phyloP scores from a whole-genome alignment of 2,113 vertebrate genomes.

The Lepisosteus osseus region DNA sequence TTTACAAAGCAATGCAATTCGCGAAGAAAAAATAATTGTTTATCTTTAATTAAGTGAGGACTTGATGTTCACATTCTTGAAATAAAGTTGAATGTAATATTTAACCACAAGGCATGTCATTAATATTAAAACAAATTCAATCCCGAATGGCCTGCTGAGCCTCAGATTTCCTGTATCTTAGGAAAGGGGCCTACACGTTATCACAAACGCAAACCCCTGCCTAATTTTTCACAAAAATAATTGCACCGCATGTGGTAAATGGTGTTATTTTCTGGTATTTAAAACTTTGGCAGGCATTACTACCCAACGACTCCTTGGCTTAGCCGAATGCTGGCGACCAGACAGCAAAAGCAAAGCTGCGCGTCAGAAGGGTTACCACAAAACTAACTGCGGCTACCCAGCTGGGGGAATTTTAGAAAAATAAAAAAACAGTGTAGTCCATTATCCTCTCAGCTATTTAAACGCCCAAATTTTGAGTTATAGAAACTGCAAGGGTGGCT shows the following conservation, averaged over 20 bases:
- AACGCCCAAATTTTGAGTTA: no score
- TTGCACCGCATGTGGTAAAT: conserved; percentile 63
- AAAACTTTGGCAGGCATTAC: conserved; percentile 50
- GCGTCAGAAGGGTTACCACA: conserved; percentile 27
- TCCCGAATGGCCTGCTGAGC: conserved; percentile 43
- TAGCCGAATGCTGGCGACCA: conserved; percentile 36
- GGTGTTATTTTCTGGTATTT: conserved; percentile 60
- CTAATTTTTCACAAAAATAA: conserved; percentile 64
- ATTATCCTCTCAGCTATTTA: background rate
- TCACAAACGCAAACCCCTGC: conserved; percentile 58
- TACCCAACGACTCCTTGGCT: conserved; percentile 48
- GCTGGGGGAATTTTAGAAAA: conserved; percentile 29
- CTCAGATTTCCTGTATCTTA: conserved; percentile 44
- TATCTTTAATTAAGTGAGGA: conserved; percentile 62
- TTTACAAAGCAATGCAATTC: no score
- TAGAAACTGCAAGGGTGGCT: no score
- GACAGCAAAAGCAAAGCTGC: conserved; percentile 28
- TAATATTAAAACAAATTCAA: conserved; percentile 65
- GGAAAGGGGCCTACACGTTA: conserved; percentile 41
- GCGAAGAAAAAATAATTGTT: background rate
- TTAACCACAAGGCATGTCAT: conserved; percentile 67
- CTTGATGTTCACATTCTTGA: conserved; percentile 58
- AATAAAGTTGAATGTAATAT: conserved; percentile 72
- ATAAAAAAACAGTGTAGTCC: conserved; percentile 12
- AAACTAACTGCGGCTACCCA: conserved; percentile 33